Conservation (phyloP, 1,140 invertebrate species). For the Ridgeia piscesae region DNA sequence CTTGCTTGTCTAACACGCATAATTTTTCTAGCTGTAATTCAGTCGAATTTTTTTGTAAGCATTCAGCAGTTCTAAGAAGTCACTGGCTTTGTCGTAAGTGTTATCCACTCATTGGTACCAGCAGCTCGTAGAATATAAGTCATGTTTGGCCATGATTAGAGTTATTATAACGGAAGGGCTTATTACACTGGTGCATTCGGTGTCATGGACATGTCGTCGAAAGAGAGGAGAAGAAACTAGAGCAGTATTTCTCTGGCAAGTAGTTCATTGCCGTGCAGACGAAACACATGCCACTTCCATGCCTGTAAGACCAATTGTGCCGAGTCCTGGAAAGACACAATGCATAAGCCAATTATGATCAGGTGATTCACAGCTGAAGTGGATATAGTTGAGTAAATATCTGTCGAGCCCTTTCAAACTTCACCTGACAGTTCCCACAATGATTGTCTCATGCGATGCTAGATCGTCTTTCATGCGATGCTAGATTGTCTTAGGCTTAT, state of each 20-base stretch:
- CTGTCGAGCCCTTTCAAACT: background rate
- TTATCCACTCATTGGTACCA: background rate
- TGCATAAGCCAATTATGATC: background rate
- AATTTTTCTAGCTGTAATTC: constrained; percentile 4
- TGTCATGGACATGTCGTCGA: background rate
- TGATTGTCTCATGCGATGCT: background rate
- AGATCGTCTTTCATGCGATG: background rate
- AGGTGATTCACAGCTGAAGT: background rate
- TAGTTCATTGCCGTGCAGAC: background rate
- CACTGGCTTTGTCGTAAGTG: background rate
- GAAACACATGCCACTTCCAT: background rate
- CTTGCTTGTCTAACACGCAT: background rate
- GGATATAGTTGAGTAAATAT: background rate
- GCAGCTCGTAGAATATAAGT: background rate
- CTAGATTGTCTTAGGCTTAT: background rate
- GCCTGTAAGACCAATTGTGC: background rate
- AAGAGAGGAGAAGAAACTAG: background rate
- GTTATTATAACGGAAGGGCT: background rate
- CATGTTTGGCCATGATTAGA: background rate
- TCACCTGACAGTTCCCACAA: background rate
- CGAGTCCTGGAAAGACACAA: background rate
- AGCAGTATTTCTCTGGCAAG: background rate
- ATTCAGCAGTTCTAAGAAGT: background rate
- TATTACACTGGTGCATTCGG: background rate
- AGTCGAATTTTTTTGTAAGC: background rate